Evolutionary conservation across 2,113 vertebrate species (phyloP).

Genomic region (Megaceryle torquata): DNA sequence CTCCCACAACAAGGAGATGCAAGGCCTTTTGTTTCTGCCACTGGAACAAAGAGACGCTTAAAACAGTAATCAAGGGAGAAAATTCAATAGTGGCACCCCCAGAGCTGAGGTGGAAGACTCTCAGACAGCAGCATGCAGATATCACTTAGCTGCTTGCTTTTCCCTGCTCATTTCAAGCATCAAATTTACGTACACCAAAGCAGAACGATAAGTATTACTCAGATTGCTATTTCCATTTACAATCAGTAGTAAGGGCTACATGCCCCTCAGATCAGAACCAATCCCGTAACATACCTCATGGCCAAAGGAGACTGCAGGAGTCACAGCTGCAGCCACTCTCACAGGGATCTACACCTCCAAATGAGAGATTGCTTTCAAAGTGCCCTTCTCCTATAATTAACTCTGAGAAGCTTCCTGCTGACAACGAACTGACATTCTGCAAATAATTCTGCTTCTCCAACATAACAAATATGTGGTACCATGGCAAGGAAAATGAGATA

Average conservation of each 20-base stretch:
- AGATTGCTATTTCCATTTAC: background rate
- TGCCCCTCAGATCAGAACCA: background rate
- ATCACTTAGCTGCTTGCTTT: background rate
- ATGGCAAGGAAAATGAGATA: background rate
- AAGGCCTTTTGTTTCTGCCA: background rate
- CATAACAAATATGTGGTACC: background rate
- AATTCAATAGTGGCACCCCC: background rate
- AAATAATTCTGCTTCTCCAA: slow-evolving; percentile 8
- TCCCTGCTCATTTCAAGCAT: background rate
- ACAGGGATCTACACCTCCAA: background rate
- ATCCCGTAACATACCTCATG: background rate
- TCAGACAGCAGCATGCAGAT: fast-evolving
- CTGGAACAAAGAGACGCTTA: background rate
- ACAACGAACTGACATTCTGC: background rate
- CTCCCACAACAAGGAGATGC: background rate
- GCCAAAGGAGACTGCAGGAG: background rate
- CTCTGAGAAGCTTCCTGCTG: background rate
- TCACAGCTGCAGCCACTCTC: background rate
- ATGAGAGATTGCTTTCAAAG: background rate
- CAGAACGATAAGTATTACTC: background rate
- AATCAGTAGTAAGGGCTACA: background rate
- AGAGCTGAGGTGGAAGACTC: background rate
- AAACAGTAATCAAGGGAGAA: background rate
- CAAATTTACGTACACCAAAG: background rate
- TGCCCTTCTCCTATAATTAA: background rate